phyloP scores from a whole-genome alignment of 2,113 vertebrate genomes.

The Enhydra lutris region DNA sequence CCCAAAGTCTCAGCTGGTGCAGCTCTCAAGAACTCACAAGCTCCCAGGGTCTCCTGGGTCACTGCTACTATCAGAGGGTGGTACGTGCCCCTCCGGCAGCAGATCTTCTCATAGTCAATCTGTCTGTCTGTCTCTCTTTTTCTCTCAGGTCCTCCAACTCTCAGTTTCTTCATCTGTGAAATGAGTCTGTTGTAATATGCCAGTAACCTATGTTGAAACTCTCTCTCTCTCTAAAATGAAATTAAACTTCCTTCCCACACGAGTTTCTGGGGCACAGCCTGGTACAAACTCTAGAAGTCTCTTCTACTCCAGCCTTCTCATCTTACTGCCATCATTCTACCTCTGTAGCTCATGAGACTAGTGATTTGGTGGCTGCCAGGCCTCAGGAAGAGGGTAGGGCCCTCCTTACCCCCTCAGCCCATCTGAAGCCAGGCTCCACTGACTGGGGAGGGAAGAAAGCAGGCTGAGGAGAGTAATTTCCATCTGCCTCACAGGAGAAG shows the following conservation, averaged over 20 bases:
- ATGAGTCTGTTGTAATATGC: not conserved
- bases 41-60: not conserved
- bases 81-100: not conserved
- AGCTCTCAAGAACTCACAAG: not conserved
- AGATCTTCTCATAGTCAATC: not conserved
- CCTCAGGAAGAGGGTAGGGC: not conserved
- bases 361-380: not conserved
- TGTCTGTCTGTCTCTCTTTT: not conserved
- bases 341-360: not conserved
- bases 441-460: not conserved
- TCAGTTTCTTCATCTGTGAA: not conserved
- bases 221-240: not conserved
- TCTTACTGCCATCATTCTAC: not conserved
- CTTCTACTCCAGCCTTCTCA: not conserved
- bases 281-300: not conserved
- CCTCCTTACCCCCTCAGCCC: not conserved
- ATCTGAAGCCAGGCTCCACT: not conserved
- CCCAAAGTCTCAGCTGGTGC: not conserved
- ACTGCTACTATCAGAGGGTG: not conserved
- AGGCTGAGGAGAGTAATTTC: not conserved
- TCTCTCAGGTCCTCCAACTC: not conserved
- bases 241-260: not conserved
- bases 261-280: not conserved
- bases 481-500: not conserved
- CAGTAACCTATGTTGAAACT: not conserved